These are phyloP conservation scores for Myotis vivesi DNA, from an alignment of 2,797 vertebrate species.

Conservation along the genomic window DNA sequence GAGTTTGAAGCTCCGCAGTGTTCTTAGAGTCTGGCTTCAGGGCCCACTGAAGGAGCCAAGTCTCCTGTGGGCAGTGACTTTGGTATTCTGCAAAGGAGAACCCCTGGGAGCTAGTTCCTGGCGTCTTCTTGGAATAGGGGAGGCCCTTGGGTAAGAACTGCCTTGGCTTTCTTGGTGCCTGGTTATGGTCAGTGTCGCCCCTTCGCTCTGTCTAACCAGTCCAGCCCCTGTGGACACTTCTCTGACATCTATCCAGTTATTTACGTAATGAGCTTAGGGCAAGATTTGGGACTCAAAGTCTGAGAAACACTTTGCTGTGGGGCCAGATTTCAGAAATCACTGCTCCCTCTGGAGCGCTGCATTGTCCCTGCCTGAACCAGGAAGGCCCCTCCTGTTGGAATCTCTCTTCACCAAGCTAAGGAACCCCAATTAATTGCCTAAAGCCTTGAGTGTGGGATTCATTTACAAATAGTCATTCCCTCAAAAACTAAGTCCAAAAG, in stretches of 20 bases:
- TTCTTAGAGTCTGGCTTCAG: not conserved
- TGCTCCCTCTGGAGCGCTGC: not conserved
- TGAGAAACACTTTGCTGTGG: not conserved
- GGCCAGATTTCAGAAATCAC: not conserved
- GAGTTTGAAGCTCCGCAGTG: not conserved
- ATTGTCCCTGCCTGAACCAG: not conserved
- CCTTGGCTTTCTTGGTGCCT: not conserved
- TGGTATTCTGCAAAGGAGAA: not conserved
- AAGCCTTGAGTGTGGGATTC: not conserved
- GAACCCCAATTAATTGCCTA: not conserved
- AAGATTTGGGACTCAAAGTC: not conserved
- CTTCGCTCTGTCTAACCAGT: not conserved
- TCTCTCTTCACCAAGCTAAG: not conserved
- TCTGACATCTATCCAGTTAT: not conserved
- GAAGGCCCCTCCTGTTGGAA: not conserved
- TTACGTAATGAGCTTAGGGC: not conserved
- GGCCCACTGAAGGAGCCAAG: not conserved
- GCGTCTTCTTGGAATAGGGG: not conserved
- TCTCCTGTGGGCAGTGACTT: not conserved
- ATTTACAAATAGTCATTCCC: conserved; percentile 7
- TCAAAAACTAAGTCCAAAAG: conserved; percentile 1
- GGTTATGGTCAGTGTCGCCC: not conserved
- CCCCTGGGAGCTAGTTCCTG: not conserved
- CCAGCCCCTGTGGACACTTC: not conserved
- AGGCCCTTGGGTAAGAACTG: not conserved